Conservation (phyloP, 2,888 invertebrate genomes). For the Allolobophora icterica region DNA sequence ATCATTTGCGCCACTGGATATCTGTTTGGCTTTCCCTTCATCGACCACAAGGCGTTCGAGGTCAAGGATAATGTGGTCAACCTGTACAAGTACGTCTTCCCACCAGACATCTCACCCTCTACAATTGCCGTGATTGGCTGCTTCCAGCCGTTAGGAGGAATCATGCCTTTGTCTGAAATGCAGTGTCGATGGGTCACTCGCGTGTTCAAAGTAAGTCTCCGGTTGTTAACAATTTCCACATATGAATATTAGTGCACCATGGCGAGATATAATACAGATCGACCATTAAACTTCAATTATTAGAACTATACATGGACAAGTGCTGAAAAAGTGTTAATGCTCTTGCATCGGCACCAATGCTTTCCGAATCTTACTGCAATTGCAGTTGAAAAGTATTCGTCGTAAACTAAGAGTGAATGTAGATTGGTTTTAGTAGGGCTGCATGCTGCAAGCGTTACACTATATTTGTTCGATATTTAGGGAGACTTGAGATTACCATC, state of each 20-base stretch:
- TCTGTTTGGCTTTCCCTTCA: slow-evolving; percentile 65
- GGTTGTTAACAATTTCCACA: neutral
- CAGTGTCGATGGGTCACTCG: slow-evolving; percentile 66
- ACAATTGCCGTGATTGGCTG: slow-evolving; percentile 67
- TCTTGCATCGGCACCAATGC: no score
- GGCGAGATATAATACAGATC: no score
- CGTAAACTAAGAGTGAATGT: no score
- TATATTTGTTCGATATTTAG: slow-evolving; percentile 42
- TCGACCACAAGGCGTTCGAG: slow-evolving; percentile 57
- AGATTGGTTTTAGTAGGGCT: no score
- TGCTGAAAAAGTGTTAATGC: no score
- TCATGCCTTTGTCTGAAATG: slow-evolving; percentile 67
- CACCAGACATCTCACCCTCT: slow-evolving; percentile 56
- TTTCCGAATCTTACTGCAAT: no score
- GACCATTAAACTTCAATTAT: no score
- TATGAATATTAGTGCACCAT: neutral
- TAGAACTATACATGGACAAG: no score
- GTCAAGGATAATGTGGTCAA: slow-evolving; percentile 57
- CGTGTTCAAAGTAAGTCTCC: slow-evolving; percentile 57
- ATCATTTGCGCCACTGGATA: slow-evolving; percentile 64
- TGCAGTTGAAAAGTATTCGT: no score
- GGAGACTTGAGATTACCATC: slow-evolving; percentile 58
- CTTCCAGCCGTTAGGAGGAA: slow-evolving; percentile 66
- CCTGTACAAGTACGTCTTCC: slow-evolving; percentile 65
- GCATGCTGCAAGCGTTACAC: neutral